Percentiles rank a stretch among this genome's conserved stretches.
Conservation (phyloP, 2,113 vertebrate species). For the Festucalex cinctus region DNA sequence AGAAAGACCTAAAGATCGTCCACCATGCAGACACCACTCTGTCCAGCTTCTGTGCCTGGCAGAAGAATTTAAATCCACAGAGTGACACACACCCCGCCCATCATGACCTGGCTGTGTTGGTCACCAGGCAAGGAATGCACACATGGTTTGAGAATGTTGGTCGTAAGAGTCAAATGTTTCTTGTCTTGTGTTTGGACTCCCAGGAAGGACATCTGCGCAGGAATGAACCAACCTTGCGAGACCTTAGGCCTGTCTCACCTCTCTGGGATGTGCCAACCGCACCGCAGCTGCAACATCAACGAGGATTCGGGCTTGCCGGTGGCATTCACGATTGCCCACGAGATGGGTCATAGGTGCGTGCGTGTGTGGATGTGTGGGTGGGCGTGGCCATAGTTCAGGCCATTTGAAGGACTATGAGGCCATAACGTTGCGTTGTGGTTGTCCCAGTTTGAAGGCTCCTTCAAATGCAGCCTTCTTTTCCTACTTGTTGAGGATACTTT, state of each 20-base stretch:
- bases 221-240: constrained; percentile 90
- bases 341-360: constrained; percentile 92
- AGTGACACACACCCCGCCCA: constrained; percentile 92
- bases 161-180: neutral
- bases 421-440: too few species aligned
- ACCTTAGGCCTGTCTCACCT: constrained; percentile 94
- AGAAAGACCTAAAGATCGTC: constrained; percentile 90
- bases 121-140: constrained; percentile 80
- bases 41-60: constrained; percentile 96
- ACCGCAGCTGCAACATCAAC: constrained; percentile 95
- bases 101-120: constrained; percentile 88
- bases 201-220: constrained; percentile 95
- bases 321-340: constrained; percentile 95
- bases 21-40: constrained; percentile 93
- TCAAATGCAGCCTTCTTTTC: too few species aligned
- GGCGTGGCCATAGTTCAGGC: neutral
- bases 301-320: constrained; percentile 94
- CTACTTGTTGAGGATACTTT: too few species aligned
- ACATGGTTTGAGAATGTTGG: neutral
- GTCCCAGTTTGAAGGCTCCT: too few species aligned
- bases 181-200: neutral
- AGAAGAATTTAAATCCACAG: constrained; percentile 93
- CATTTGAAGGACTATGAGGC: neutral
- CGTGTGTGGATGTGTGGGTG: constrained; percentile 23
- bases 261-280: constrained; percentile 96